Evolutionary conservation across 2,888 invertebrate genomes (phyloP).

Genomic region (Brachylomia viminalis): DNA sequence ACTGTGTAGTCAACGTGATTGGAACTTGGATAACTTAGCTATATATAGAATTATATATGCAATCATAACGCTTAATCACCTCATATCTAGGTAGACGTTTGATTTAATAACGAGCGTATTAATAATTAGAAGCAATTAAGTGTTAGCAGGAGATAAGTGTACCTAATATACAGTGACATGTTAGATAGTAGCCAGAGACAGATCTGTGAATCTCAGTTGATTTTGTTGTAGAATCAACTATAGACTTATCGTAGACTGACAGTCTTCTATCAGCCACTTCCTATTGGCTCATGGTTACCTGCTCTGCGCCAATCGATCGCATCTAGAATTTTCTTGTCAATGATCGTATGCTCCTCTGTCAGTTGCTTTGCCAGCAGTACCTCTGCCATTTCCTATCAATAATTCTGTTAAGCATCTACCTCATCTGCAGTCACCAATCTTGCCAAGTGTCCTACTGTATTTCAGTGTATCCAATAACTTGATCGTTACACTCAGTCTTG

Average conservation of each 20-base stretch:
- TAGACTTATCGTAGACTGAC: neutral
- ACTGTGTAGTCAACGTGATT: constrained; percentile 76
- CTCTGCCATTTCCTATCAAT: neutral
- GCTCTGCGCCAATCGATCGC: neutral
- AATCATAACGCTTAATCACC: constrained; percentile 47
- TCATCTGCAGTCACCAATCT: neutral
- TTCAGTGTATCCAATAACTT: neutral
- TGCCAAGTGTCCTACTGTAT: neutral
- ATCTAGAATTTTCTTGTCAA: neutral
- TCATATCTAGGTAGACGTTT: constrained; percentile 3
- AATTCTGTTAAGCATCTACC: neutral
- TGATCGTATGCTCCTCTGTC: neutral
- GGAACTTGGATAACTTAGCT: constrained; percentile 55
- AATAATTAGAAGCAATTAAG: neutral
- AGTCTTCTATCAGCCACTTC: neutral
- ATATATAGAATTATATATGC: constrained; percentile 42
- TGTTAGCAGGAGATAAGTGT: neutral
- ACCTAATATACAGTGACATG: constrained; percentile 11
- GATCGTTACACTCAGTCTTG: neutral
- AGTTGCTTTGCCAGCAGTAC: neutral
- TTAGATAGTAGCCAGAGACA: neutral
- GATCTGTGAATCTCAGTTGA: neutral
- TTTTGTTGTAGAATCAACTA: neutral
- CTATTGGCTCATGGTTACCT: neutral
- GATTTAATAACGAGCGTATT: constrained; percentile 1